Conservation (phyloP, 2,888 invertebrate species). For the Limnephilus auricula region DNA sequence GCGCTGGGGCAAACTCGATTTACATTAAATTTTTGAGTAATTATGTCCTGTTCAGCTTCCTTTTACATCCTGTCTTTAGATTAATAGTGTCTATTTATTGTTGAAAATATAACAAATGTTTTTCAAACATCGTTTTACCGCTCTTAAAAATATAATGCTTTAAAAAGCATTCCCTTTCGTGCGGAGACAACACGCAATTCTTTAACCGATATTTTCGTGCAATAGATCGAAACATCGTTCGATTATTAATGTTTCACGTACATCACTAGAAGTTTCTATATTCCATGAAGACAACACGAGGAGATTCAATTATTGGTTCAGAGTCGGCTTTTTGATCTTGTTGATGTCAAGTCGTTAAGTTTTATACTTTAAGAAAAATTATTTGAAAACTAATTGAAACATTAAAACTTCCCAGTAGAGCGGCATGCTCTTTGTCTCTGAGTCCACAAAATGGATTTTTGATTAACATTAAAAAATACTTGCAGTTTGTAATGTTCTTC, state of each 20-base stretch:
- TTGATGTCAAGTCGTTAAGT: background rate
- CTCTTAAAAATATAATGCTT: too few relatives aligned
- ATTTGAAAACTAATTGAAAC: background rate
- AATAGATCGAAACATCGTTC: background rate
- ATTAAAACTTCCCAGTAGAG: background rate
- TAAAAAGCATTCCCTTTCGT: background rate
- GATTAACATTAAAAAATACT: too few relatives aligned
- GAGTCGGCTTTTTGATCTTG: background rate
- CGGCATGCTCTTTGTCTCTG: too few relatives aligned
- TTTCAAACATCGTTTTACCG: too few relatives aligned
- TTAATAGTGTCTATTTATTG: too few relatives aligned
- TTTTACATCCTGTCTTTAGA: too few relatives aligned
- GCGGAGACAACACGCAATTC: background rate
- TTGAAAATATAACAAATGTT: too few relatives aligned
- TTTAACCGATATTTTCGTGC: background rate
- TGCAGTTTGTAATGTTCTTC: too few relatives aligned
- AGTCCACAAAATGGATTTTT: background rate
- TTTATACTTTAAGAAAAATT: background rate
- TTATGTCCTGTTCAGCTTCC: too few relatives aligned
- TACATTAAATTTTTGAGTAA: too few relatives aligned
- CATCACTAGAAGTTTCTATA: too few relatives aligned
- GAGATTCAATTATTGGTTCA: background rate
- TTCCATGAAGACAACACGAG: background rate
- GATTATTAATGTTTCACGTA: background rate
- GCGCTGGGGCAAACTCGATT: too few relatives aligned